Conservation (phyloP, 2,797 vertebrate genomes). For the Artibeus jamaicensis region DNA sequence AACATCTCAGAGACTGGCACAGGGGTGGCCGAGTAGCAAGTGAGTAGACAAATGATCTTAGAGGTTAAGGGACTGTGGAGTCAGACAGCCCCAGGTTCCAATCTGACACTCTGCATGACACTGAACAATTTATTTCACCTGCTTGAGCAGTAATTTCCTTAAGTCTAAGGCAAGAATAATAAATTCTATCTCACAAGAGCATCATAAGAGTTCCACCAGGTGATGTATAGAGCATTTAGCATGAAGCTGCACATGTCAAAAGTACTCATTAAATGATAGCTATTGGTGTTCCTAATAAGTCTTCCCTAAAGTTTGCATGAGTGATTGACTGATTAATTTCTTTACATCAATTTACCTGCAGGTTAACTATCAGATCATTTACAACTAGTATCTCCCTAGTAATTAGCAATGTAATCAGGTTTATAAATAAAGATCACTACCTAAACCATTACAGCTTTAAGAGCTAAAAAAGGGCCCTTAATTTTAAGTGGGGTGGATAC, state of each 20-base stretch:
- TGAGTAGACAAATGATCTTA: conserved; percentile 19
- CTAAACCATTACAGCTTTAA: not conserved
- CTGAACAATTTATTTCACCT: not conserved
- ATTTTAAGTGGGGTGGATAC: conserved; percentile 21
- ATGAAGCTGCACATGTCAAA: not conserved
- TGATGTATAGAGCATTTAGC: not conserved
- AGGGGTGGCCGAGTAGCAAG: not conserved
- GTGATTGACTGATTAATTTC: not conserved
- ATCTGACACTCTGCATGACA: not conserved
- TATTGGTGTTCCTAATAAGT: conserved; percentile 40
- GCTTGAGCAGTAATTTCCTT: conserved; percentile 1
- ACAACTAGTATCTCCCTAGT: not conserved
- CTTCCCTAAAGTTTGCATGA: not conserved
- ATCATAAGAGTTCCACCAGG: not conserved
- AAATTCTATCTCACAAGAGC: not conserved
- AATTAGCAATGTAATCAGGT: not conserved
- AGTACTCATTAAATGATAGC: conserved; percentile 4
- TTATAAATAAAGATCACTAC: conserved; percentile 14
- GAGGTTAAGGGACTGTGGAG: not conserved
- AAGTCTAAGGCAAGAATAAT: conserved; percentile 40
- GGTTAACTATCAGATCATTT: conserved; percentile 21
- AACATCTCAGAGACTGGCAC: not conserved
- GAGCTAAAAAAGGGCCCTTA: not conserved
- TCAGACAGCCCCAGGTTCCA: not conserved
- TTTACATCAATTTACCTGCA: not conserved